Evolutionary conservation across 2,797 vertebrate species (phyloP).

Genomic region (Propithecus deckenii): DNA sequence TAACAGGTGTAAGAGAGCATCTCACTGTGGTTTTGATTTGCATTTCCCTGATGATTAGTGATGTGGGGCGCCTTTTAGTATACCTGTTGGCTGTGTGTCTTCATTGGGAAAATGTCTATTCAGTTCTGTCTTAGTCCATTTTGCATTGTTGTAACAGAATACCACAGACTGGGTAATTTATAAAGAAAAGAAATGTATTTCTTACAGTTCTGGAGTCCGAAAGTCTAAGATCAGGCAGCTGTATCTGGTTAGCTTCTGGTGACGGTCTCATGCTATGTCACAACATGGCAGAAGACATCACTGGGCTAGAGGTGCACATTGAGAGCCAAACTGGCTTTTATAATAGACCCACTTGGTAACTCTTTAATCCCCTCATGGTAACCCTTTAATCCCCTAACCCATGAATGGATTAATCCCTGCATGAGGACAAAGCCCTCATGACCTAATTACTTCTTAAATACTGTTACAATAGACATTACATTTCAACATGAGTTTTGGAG

Average conservation of each 20-base stretch:
- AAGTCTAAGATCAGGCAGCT: neutral
- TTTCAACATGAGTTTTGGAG: neutral
- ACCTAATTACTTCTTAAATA: neutral
- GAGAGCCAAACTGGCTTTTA: neutral
- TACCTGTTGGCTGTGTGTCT: neutral
- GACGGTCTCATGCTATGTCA: neutral
- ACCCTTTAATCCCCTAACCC: neutral
- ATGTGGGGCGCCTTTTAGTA: neutral
- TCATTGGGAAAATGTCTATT: neutral
- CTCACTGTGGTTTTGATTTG: neutral
- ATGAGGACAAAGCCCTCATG: neutral
- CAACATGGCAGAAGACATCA: neutral
- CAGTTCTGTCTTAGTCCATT: neutral
- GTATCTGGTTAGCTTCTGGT: neutral
- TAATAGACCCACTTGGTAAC: neutral
- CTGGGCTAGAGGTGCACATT: neutral
- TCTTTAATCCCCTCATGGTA: neutral
- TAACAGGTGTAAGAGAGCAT: no score
- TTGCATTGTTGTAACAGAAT: neutral
- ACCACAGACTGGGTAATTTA: neutral
- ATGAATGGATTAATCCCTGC: neutral
- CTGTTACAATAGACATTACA: neutral
- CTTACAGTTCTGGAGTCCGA: neutral
- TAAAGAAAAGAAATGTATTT: neutral
- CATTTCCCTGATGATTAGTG: neutral